Evolutionary conservation across 2,797 vertebrate genomes (phyloP).

Genomic region (Mormyrus hasselquistii): DNA sequence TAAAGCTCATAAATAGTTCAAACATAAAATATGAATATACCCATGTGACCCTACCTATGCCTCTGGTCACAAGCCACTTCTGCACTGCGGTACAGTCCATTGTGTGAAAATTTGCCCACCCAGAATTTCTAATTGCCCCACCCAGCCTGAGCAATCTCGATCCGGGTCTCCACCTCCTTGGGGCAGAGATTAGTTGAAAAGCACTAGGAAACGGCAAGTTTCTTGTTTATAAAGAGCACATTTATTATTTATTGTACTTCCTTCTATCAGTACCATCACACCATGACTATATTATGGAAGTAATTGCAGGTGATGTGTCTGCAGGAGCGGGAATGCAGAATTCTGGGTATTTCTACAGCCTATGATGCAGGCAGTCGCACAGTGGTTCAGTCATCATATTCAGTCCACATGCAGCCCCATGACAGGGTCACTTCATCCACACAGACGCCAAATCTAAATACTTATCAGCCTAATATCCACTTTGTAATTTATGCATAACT

Average conservation of each 20-base stretch:
- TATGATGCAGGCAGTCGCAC: neutral
- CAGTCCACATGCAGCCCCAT: neutral
- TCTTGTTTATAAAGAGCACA: neutral
- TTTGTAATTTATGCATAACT: neutral
- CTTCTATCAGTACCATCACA: neutral
- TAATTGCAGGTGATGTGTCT: neutral
- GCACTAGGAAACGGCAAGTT: neutral
- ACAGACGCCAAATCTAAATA: neutral
- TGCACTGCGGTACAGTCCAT: neutral
- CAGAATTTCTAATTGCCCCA: neutral
- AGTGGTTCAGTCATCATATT: neutral
- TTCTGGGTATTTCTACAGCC: neutral
- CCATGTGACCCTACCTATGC: neutral
- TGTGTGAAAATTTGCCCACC: neutral
- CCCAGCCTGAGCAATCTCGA: neutral
- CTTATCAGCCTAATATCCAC: conserved; percentile 1
- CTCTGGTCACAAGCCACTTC: neutral
- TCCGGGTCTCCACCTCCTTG: neutral
- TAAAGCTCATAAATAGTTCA: neutral
- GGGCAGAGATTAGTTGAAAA: neutral
- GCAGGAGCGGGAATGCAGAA: neutral
- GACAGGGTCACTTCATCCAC: neutral
- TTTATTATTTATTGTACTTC: neutral
- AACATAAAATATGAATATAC: neutral
- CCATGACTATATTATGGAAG: neutral